Conservation (phyloP, 2,113 vertebrate species). For the Nicator chloris region DNA sequence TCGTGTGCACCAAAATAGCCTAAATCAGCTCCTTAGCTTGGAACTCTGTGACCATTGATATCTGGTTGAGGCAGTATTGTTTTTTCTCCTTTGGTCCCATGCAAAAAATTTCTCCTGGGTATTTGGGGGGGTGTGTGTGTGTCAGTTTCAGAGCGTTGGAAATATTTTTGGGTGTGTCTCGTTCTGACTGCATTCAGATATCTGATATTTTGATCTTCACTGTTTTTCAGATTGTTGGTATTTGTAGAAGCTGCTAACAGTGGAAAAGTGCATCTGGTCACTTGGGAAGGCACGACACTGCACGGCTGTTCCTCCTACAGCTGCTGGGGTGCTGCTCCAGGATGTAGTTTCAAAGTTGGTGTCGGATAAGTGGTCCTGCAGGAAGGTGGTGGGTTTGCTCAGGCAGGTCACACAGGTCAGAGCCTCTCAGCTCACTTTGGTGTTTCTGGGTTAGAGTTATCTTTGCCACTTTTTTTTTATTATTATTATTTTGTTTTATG, state of each 20-base stretch:
- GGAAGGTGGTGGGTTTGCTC: background rate
- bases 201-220: background rate
- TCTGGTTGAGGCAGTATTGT: background rate
- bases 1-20: background rate
- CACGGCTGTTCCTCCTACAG: background rate
- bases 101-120: background rate
- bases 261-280: background rate
- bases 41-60: background rate
- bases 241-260: background rate
- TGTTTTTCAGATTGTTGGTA: background rate
- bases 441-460: background rate
- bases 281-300: background rate
- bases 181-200: background rate
- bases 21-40: background rate
- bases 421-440: background rate
- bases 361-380: background rate
- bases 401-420: background rate
- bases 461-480: background rate
- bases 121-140: background rate
- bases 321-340: background rate
- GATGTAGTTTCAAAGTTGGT: background rate
- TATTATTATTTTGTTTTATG: background rate
- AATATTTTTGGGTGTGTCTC: slow-evolving; percentile 19
- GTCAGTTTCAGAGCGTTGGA: background rate
- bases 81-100: background rate